Evolutionary conservation across 2,797 vertebrate species (phyloP).

Genomic region (Tamandua tetradactyla): DNA sequence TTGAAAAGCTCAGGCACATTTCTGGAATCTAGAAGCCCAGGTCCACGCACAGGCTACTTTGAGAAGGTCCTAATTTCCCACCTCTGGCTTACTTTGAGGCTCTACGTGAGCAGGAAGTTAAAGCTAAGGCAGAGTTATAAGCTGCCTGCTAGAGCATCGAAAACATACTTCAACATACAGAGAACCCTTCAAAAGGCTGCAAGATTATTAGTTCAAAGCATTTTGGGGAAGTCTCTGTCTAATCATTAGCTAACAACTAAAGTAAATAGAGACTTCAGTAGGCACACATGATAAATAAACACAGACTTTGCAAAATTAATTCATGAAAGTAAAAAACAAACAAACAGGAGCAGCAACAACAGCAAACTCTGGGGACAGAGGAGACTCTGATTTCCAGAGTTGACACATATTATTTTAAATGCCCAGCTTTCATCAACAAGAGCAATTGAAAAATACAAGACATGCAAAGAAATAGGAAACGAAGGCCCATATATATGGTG

Average conservation of each 20-base stretch:
- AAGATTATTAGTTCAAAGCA: background rate
- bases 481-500: too few relatives aligned
- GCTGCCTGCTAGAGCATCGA: background rate
- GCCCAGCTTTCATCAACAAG: background rate
- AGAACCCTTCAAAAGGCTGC: background rate
- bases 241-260: too few relatives aligned
- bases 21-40: background rate
- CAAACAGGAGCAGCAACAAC: background rate
- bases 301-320: background rate
- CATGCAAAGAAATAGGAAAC: background rate
- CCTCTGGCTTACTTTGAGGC: too few relatives aligned
- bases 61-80: too few relatives aligned
- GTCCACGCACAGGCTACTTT: background rate
- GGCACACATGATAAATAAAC: too few relatives aligned
- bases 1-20: background rate
- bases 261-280: too few relatives aligned
- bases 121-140: too few relatives aligned
- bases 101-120: too few relatives aligned
- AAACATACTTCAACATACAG: background rate
- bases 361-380: background rate
- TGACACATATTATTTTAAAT: background rate
- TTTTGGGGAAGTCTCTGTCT: background rate
- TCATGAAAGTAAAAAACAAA: background rate
- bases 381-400: background rate
- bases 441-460: background rate